Evolutionary conservation across 2,888 invertebrate genomes (phyloP).

Genomic region (Malthinus seriepunctatus): DNA sequence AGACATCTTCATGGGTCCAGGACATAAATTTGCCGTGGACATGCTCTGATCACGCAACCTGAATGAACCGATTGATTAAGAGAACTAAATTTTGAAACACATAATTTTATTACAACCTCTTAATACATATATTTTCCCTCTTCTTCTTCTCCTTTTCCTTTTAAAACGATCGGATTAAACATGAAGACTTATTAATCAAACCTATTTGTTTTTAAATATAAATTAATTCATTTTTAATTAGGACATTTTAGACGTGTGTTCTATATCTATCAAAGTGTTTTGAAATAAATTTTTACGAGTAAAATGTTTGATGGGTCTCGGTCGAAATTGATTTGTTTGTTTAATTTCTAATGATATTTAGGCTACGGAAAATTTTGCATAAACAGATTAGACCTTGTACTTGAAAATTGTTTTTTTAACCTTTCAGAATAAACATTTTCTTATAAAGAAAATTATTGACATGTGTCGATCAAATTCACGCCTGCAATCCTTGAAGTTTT

Average conservation of each 20-base stretch:
- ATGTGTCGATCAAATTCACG: neutral
- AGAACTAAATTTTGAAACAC: conserved; percentile 44
- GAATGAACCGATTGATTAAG: conserved; percentile 48
- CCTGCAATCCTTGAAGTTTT: too few relatives aligned
- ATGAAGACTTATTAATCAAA: too few relatives aligned
- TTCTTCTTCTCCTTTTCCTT: too few relatives aligned
- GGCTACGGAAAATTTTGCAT: neutral
- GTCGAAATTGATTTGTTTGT: conserved; percentile 14
- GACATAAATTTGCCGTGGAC: conserved; percentile 51
- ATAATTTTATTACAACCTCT: conserved; percentile 23
- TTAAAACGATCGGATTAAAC: too few relatives aligned
- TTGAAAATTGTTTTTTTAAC: neutral
- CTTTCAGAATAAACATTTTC: neutral
- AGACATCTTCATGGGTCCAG: conserved; percentile 50
- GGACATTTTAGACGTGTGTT: too few relatives aligned
- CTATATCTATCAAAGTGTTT: too few relatives aligned
- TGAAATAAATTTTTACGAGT: too few relatives aligned
- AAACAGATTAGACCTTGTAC: neutral
- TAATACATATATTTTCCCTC: neutral
- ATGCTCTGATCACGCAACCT: conserved; percentile 49
- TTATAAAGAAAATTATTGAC: neutral
- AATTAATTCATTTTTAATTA: too few relatives aligned
- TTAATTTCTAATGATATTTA: neutral
- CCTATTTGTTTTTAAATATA: too few relatives aligned
- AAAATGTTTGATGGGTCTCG: too few relatives aligned